Conservation (phyloP, 2,797 vertebrate species). For the Poecilia velifera region DNA sequence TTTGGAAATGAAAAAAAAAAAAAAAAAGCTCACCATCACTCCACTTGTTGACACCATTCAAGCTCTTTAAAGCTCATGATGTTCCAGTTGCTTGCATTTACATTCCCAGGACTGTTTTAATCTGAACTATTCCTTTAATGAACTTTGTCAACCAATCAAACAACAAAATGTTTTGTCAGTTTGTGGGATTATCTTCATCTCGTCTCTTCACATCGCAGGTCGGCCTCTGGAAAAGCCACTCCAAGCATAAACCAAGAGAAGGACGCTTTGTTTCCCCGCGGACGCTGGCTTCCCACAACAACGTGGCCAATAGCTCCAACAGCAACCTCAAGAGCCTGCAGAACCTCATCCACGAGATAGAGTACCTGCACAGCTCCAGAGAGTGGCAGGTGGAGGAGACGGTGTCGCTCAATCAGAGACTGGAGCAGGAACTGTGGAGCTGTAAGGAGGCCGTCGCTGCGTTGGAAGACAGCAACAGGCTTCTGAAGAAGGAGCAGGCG, state of each 20-base stretch:
- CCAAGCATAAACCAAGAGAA: slow-evolving; percentile 80
- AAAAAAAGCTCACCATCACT: background rate
- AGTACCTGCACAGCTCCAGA: slow-evolving; percentile 80
- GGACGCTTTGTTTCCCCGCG: slow-evolving; percentile 77
- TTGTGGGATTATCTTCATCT: background rate
- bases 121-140: background rate
- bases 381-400: slow-evolving; percentile 85
- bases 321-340: slow-evolving; percentile 76
- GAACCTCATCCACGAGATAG: slow-evolving; percentile 83
- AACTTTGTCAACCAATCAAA: background rate
- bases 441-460: slow-evolving; percentile 78
- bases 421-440: slow-evolving; percentile 86
- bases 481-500: slow-evolving; percentile 85
- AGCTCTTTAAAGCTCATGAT: background rate
- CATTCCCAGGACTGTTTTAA: background rate
- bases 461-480: slow-evolving; percentile 85
- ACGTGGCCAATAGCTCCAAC: slow-evolving; percentile 27
- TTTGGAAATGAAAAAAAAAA: background rate
- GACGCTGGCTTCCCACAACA: slow-evolving; percentile 56
- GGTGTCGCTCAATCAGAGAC: slow-evolving; percentile 81
- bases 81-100: background rate
- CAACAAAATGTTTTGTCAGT: background rate
- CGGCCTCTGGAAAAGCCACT: slow-evolving; percentile 90
- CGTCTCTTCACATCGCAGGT: slow-evolving; percentile 78
- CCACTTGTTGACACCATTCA: background rate